Base-by-base conservation (phyloP, 1,140 invertebrate species). In the Eufriesea mexicana region DNA sequence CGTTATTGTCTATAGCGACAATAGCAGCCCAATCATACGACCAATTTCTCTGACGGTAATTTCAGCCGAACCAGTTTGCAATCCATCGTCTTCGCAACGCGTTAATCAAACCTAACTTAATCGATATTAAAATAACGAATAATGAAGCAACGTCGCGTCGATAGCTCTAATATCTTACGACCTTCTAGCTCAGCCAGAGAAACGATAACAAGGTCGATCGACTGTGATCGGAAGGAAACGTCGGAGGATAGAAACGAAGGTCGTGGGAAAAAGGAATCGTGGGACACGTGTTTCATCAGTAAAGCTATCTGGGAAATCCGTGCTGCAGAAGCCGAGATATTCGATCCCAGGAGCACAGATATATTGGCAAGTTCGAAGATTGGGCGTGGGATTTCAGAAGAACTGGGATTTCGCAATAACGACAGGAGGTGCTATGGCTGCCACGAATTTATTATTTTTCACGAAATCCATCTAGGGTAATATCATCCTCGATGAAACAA, bases 201-300 rank as follows among this genome's bases (percentile, higher is more conserved):
- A 49, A 12, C 47, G 12, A 49, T 0, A 7, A 7, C 47, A 49
- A 49, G 47, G 8, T 49, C 47, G 47, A 49, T 7, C 1, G 16
- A 18, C 1, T 42, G 18, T 1, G 9, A 42, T 28, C 20, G 20
- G 1, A 20, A 45, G 20, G 25, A 64, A 61, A 18, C 9, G 20
- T 28, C 28, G 45, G 12, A 70, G 55, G 55, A 51, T 23, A 54
- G n/a, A 20, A 18, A 49, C 2, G 51, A 55, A 68, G 35, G 23
- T 61, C 23, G 49, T 16, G 7, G 54, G 55, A 18, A 28, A 42
- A 28, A 59, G 73, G 55, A 8, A 74, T 62, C 45, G 12, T 54
- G 64, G 45, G 49, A 49, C 7, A 20, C 77, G 55, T 73, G 49
- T 72, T 62, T 73, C n/a, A 45, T 49, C 68, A 7, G n/a, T 23